Evolutionary conservation across 1,140 invertebrate species (phyloP).

Genomic region (Megalopta genalis): DNA sequence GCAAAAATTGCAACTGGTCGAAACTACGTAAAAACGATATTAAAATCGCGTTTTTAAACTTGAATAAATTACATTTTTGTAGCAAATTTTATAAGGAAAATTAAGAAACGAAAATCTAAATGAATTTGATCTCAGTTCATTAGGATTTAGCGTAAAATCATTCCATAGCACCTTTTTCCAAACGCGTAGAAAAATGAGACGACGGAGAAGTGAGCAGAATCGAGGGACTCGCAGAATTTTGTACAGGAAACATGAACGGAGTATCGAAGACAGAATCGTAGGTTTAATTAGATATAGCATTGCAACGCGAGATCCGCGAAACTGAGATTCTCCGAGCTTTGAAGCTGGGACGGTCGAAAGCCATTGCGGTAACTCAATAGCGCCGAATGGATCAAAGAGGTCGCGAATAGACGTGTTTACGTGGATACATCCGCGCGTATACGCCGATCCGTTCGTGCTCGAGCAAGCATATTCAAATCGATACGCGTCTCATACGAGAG

Average conservation of each 20-base stretch:
- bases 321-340: conserved; percentile 47
- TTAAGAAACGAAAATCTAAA: no score
- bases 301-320: conserved; percentile 37
- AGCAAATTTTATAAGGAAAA: no score
- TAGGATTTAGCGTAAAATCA: no score
- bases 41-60: no score
- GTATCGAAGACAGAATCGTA: neutral
- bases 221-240: neutral
- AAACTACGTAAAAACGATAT: no score
- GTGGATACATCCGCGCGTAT: conserved; percentile 35
- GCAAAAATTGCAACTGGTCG: no score
- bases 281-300: conserved; percentile 7
- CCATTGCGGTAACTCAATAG: conserved; percentile 49
- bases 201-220: neutral
- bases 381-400: conserved; percentile 55
- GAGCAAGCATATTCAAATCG: conserved; percentile 48
- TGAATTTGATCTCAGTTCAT: no score
- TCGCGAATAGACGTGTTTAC: conserved; percentile 47
- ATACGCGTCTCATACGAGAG: conserved; percentile 29
- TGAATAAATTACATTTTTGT: no score
- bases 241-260: neutral
- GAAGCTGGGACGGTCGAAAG: conserved; percentile 48
- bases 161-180: no score
- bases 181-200: neutral
- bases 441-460: conserved; percentile 32